Evolutionary conservation across 2,888 invertebrate species (phyloP).

Genomic region (Lepidocyrtoides sp.): DNA sequence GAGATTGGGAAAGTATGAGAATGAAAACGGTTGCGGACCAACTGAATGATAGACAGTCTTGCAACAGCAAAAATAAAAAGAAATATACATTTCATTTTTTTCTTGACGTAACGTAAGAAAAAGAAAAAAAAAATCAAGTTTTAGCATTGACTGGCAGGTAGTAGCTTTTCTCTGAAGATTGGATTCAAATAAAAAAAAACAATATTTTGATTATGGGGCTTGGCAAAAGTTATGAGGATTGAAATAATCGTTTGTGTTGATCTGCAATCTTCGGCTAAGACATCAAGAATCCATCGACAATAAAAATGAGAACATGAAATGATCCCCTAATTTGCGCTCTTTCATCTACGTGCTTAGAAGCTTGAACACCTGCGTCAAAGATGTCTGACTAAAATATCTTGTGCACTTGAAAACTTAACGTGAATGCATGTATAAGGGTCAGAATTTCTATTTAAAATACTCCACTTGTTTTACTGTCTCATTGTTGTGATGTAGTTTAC

Average conservation of each 20-base stretch:
- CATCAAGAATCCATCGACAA: conserved; percentile 16
- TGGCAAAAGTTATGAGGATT: conserved; percentile 21
- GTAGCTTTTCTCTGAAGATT: too few relatives aligned
- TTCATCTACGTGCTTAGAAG: neutral
- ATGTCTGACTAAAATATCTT: neutral
- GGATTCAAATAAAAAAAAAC: too few relatives aligned
- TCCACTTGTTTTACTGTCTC: neutral
- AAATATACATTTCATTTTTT: too few relatives aligned
- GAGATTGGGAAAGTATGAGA: too few relatives aligned
- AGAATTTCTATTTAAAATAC: neutral
- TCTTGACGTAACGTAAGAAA: conserved; percentile 25
- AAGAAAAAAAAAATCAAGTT: conserved; percentile 22
- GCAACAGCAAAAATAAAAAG: too few relatives aligned
- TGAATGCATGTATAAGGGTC: neutral
- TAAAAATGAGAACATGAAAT: conserved; percentile 44
- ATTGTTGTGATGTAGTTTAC: neutral
- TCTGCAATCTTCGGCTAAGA: neutral
- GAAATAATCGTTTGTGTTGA: conserved; percentile 36
- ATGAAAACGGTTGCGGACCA: too few relatives aligned
- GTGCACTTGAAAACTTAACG: neutral
- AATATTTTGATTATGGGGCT: conserved; percentile 32
- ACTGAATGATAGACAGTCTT: too few relatives aligned
- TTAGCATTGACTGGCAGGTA: too few relatives aligned
- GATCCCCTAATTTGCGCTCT: conserved; percentile 33
- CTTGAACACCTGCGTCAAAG: conserved; percentile 23